Conservation (phyloP, 92 coral and sea anemone species). For the Zoanthus gigantus region DNA sequence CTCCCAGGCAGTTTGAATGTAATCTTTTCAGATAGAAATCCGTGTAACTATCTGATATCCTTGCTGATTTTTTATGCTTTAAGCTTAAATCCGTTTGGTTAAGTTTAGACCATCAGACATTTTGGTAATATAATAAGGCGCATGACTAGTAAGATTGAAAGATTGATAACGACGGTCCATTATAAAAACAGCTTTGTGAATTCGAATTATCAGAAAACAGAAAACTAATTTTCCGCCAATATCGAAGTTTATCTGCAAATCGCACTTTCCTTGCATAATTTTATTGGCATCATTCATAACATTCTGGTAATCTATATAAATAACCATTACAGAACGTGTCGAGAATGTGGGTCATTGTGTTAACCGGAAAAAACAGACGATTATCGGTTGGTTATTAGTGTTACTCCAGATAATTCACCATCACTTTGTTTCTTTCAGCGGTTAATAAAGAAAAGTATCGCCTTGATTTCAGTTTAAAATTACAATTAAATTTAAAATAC, state of each 20-base stretch:
- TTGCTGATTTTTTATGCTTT: not conserved
- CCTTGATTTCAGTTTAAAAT: not conserved
- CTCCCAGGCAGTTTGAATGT: not conserved
- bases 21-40: not conserved
- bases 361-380: slow-evolving; percentile 25
- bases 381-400: not conserved
- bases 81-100: not conserved
- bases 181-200: not conserved
- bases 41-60: not conserved
- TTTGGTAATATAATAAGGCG: not conserved
- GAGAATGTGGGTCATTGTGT: slow-evolving; percentile 31
- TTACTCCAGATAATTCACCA: not conserved
- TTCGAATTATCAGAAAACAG: not conserved
- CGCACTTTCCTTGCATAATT: not conserved
- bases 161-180: not conserved
- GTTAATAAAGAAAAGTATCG: not conserved
- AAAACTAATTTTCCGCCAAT: not conserved
- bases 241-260: not conserved
- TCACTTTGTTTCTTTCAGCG: not conserved
- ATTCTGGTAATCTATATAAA: not conserved
- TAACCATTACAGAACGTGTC: slow-evolving; percentile 2
- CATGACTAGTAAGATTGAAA: not conserved
- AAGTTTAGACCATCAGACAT: not conserved
- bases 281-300: not conserved
- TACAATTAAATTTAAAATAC: not conserved